phyloP scores from a whole-genome alignment of 2,797 vertebrate genomes.

The Ptychobarbus kaznakovi region DNA sequence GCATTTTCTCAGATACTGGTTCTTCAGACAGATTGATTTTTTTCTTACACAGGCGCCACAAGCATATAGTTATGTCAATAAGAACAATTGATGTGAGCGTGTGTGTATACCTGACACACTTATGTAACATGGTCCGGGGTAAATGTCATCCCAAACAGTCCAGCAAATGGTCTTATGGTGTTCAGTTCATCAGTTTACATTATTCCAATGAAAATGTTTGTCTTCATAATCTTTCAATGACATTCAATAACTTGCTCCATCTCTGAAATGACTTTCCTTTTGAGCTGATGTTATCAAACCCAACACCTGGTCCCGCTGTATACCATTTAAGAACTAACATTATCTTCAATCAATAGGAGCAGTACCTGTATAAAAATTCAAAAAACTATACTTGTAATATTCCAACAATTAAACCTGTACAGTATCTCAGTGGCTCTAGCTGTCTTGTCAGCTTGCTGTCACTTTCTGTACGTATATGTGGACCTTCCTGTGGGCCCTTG shows the following conservation, averaged over 20 bases:
- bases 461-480: constrained; percentile 66
- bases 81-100: background rate
- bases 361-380: too few relatives aligned
- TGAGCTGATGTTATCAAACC: background rate
- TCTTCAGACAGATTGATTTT: background rate
- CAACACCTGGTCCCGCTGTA: background rate
- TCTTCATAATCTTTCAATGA: constrained; percentile 1
- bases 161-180: background rate
- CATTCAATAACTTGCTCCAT: background rate
- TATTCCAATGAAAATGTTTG: background rate
- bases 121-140: constrained; percentile 14
- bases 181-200: background rate
- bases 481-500: constrained; percentile 27
- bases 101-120: background rate
- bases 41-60: background rate
- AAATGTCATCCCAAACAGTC: background rate
- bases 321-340: background rate
- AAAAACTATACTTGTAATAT: background rate
- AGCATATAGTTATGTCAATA: background rate
- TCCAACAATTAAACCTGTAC: constrained; percentile 39
- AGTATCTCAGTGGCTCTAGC: constrained; percentile 30
- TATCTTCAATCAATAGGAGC: background rate
- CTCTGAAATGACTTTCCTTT: background rate
- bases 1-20: background rate
- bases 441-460: constrained; percentile 64